Evolutionary conservation across 2,113 vertebrate genomes (phyloP), one percentile per base, ranked within the genome.

Genomic region (Platichthys stellatus): DNA sequence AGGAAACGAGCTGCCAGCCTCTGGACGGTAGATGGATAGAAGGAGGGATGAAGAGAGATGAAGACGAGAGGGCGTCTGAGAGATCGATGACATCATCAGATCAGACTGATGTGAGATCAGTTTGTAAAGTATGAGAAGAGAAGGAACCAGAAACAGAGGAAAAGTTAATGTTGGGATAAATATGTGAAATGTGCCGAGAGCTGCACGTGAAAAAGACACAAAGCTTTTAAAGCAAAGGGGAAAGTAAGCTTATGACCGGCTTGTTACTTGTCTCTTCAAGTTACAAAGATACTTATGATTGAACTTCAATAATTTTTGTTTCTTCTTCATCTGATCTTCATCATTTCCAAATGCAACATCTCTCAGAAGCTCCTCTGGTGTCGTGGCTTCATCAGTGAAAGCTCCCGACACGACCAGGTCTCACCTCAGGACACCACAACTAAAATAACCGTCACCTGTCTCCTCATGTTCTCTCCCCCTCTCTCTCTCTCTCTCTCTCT

Each of bases 1-100:
- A 58, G 38, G 61, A 59, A 74, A 61, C 68, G 72, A 76, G 20
- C 31, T 31, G 31, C 31, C 31, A 31, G 31, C 31, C 72, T 69
- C 35, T 38, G 1, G 71, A 51, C 61, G 67, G 1, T 49, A 40
- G 47, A 71, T 58, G 58, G 40, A 64, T 11, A 35, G 14, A 31
- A 31, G 11, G 51, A 26, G 8, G 0, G 14, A 35, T 3, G 24
- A 20, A 18, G 51, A 26, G 5, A 0, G 14, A 35, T 3, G 24
- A 20, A 18, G 3, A 0, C 28, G 13, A 12, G n/a, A n/a, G 3
- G 10, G 54, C 17, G 5, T 51, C 15, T 51, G 47, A 43, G 2
- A 43, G 45, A 49, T 4, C 1, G 14, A 49, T 49, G 15, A 18
- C 45, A 49, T 10, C 9, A 38, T 38, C 9, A 8, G 8, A 10